Percentiles rank a stretch among this genome's conserved stretches.
Evolutionary conservation across 2,797 vertebrate genomes (phyloP).

Genomic region (Neosilurus mollespiculum): DNA sequence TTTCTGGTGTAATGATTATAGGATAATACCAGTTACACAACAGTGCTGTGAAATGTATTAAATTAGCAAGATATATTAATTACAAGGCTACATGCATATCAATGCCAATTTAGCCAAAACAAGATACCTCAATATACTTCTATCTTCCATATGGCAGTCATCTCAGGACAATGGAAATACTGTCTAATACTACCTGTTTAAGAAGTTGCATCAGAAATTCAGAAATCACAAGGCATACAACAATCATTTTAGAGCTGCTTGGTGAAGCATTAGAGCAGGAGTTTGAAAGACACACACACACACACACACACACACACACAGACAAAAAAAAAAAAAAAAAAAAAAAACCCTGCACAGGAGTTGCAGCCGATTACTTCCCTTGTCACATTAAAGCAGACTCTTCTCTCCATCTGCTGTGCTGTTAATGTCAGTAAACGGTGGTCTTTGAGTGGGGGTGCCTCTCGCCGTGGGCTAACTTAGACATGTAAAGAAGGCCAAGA

Average conservation of each 20-base stretch:
- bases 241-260: neutral
- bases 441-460: constrained; percentile 25
- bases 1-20: neutral
- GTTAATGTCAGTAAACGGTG: constrained; percentile 26
- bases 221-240: constrained; percentile 2
- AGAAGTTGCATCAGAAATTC: neutral
- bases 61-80: neutral
- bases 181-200: neutral
- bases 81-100: neutral
- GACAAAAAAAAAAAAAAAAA: constrained; percentile 21
- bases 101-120: neutral
- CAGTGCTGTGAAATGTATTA: neutral
- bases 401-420: constrained; percentile 32
- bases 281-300: constrained; percentile 7
- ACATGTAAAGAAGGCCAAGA: constrained; percentile 35
- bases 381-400: constrained; percentile 32
- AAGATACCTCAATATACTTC: neutral
- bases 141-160: neutral
- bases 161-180: neutral
- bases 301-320: neutral
- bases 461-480: constrained; percentile 25
- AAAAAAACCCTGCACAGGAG: constrained; percentile 18
- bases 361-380: constrained; percentile 15
- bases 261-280: constrained; percentile 8
- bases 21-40: neutral